Conservation (phyloP, 2,113 vertebrate genomes). For the Tyrannus savana region DNA sequence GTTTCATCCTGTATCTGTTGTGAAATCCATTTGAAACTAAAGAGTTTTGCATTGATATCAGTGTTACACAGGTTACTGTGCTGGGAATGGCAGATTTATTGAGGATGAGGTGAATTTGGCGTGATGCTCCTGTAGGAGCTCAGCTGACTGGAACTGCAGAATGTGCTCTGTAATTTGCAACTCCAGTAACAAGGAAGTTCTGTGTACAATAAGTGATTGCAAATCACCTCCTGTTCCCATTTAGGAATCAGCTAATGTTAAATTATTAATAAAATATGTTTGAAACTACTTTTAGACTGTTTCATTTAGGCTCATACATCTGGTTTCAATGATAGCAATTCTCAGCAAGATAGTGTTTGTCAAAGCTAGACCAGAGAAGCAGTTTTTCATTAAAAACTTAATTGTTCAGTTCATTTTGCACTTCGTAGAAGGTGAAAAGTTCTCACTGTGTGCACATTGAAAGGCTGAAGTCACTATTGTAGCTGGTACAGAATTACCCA, state of each 20-base stretch:
- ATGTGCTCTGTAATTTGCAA: background rate
- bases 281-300: background rate
- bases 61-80: background rate
- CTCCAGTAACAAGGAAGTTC: background rate
- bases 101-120: background rate
- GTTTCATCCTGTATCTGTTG: background rate
- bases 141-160: background rate
- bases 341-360: background rate
- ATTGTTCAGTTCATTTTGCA: background rate
- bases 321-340: background rate
- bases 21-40: background rate
- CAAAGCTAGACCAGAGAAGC: background rate
- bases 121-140: background rate
- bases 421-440: background rate
- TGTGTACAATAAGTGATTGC: background rate
- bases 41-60: background rate
- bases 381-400: background rate
- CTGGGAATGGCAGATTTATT: background rate
- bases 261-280: background rate
- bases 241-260: background rate
- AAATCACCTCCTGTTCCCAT: background rate
- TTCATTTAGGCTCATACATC: background rate
- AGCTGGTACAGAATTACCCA: background rate
- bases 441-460: background rate
- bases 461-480: background rate